Base-by-base conservation (phyloP, 2,888 invertebrate genomes). In the Drosophila colorata region DNA sequence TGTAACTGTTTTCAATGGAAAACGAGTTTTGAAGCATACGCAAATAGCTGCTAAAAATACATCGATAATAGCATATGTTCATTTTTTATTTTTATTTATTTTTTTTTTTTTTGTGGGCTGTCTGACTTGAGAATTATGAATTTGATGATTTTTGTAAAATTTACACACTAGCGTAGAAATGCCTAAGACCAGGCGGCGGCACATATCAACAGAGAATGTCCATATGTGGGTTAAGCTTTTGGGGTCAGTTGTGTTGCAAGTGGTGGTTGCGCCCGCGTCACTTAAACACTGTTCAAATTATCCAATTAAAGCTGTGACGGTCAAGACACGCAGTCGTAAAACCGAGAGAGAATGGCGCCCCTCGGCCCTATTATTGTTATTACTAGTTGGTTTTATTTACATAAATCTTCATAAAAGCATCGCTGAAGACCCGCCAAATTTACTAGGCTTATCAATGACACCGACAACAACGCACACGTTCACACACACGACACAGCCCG, bases 341-440 rank as follows among this genome's bases (percentile, higher is more conserved):
- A 14, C 44, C 40, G 33, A 47, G 53, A 60, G 60, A 66, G 57
- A 68, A 56, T 31, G 51, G 38, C 28, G 44, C 63, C 69, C 59
- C 53, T 57, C 20, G 16, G 51, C 20, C 48, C 47, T 65, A 64
- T 64, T 65, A 60, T 69, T 78, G 52, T 68, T 71, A 68, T 78
- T 77, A 69, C 67, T 55, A 59, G 68, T 64, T 61, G 64, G 51
- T 61, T 58, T 69, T 74, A 88, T 88, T 86, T 89, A 88, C 89
- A 89, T 90, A 90, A 90, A 90, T 88, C 90, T 88, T 78, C 74
- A 86, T 90, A 74, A 59, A 56, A 61, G 55, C 56, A 64, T 25
- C 25, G 58, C 43, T 25, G n/a, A 56, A 63, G 69, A 60, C 41
- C 41, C 47, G 53, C 35, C 44, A 64, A 70, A 70, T 72, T 74